Base-by-base conservation (phyloP, 1,140 invertebrate genomes). In the Plutomurus gul region DNA sequence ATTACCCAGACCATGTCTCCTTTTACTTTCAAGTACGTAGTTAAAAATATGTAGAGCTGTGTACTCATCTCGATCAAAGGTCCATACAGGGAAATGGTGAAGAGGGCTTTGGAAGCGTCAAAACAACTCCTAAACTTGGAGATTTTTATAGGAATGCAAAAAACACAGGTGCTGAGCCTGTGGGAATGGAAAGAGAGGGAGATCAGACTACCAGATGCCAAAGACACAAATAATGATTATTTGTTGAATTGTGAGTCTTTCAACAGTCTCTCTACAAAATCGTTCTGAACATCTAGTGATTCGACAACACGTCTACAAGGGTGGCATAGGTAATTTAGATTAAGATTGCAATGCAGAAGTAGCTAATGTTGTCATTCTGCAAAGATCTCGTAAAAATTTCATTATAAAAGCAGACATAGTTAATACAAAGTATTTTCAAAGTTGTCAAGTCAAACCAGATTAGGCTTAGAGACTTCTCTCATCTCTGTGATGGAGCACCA, bases 221-320 rank as follows among this genome's bases (percentile, higher is more conserved):
- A 60, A n/a, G 36, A 51, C 47, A 51, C 18, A 16, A 33, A 30
- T 60, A 60, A 60, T 60, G 22, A 27, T 30, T 30, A 16, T 65
- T 49, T 18, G 11, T 30, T 36, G 22, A 13, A 13, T 1, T 33
- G 30, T 18, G 3, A 33, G 56, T 27, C 25, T 65, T 33, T 60
- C 51, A 60, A 27, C 25, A 65, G 56, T 65, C 56, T 33, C 30
- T n/a, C n/a, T 65, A 65, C 56, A n/a, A 36, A 36, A 65, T 65
- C 27, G 10, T n/a, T 30, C 18, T 65, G 56, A 65, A 13, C 30
- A 65, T 36, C 3, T 1, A 60, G 18, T 65, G 56, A 65, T 65
- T 16, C 56, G 0, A 36, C 18, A 36, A 6, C 20, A 56, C 13
- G 25, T 3, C 20, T 1, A n/a, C 13, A 18, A 65, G 56, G 56